phyloP scores from a whole-genome alignment of 2,113 vertebrate genomes.

The Bettongia penicillata region DNA sequence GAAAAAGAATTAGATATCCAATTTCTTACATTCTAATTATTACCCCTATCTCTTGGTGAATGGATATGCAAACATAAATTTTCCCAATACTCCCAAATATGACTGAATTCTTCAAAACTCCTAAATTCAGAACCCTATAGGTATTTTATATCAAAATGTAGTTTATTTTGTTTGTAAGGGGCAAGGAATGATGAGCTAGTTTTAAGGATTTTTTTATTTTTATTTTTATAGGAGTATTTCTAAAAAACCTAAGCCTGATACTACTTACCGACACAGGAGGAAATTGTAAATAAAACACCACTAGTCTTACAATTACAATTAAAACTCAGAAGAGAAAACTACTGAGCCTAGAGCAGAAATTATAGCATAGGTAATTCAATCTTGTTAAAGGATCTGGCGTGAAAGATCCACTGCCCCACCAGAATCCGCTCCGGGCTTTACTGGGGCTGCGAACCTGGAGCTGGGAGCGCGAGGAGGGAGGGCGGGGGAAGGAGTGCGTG shows the following conservation, averaged over 20 bases:
- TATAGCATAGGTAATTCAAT: not conserved
- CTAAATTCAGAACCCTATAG: not conserved
- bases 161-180: not conserved
- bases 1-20: constrained; percentile 53
- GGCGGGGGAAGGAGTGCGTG: fast-evolving
- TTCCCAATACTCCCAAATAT: constrained; percentile 46
- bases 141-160: not conserved
- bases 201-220: not conserved
- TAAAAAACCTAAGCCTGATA: not conserved
- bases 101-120: constrained; percentile 31
- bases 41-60: not conserved
- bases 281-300: not conserved
- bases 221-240: not conserved
- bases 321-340: constrained; percentile 37
- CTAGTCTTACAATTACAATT: constrained; percentile 38
- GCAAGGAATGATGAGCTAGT: not conserved
- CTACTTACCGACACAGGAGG: not conserved
- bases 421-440: constrained; percentile 63
- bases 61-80: not conserved
- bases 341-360: not conserved
- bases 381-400: constrained; percentile 7
- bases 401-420: constrained; percentile 12
- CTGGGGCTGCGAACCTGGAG: not conserved
- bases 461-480: fast-evolving
- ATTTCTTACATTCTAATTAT: constrained; percentile 42